Base-by-base conservation (phyloP, 2,888 invertebrate genomes). In the Tetheella fluctuosa region DNA sequence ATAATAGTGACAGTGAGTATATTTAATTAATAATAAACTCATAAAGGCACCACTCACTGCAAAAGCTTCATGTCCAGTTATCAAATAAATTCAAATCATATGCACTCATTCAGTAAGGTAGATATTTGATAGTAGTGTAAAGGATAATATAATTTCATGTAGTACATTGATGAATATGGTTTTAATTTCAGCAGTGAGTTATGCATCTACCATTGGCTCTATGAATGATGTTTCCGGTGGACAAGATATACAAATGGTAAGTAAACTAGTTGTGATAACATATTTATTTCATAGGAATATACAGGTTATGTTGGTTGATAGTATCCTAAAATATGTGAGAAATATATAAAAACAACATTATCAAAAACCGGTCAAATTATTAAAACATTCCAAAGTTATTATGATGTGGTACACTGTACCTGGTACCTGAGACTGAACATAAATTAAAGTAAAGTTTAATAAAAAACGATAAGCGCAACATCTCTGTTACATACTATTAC, bases 1-100 rank as follows among this genome's bases (percentile, higher is more conserved):
- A 91, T 57, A 91, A 91, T 59, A 89, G 91, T 87, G 88, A 93
- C 65, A 82, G 93, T 93, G 72, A 83, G 89, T 86, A 59, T 63
- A 59, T 60, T 52, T 17, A 17, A 52, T 23, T 37, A 54, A 57
- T 28, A n/a, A 8, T 12, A 23, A 48, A 30, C 10, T 30, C 10
- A 8, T 25, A 8, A 30, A 30, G 10, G 30, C 0, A 30, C 8
- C 30, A 30, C 30, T 7, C 28, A 0, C 28, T 28, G 28, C 3
- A 28, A 28, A 28, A 28, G 28, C 28, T 6, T 28, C 1, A 28
- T 28, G 0, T 28, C 28, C 28, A 28, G 28, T 28, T 17, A n/a
- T n/a, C n/a, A n/a, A n/a, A n/a, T n/a, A n/a, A n/a, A n/a, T n/a
- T n/a, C n/a, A n/a, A n/a, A n/a, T n/a, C n/a, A n/a, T n/a, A n/a